Base-by-base conservation (phyloP, 1,140 invertebrate species). In the Ruditapes philippinarum region DNA sequence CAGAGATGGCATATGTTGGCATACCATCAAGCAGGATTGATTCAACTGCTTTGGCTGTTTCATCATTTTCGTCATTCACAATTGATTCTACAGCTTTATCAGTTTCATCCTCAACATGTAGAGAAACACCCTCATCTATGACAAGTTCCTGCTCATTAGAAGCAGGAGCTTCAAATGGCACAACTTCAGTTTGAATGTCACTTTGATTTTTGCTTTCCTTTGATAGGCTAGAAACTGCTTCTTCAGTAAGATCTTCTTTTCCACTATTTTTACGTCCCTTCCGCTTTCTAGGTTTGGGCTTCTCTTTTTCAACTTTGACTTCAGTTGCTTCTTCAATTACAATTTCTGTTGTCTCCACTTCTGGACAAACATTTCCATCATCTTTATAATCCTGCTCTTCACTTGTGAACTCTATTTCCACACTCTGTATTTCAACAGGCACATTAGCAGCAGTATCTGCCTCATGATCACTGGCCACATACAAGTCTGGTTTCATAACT, bases 1-100 rank as follows among this genome's bases (percentile, higher is more conserved):
- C 84, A 33, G 82, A 78, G 31, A 88, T 88, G 4, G 79, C 33
- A 19, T 62, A 82, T 3, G 62, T 36, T 60, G 84, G 42, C 31
- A 90, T 84, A 7, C 86, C 90, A 81, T 91, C 92, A 5, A 91
- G 42, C 31, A 92, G 60, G 31, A 92, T 92, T 54, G 90, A 91
- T 79, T 88, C 88, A 45, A 92, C 91, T 49, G 92, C 92, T 12
- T 89, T 85, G 11, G 90, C 92, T 17, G 89, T 92, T 83, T 92
- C 92, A 88, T 90, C 83, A 84, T 57, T 83, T 68, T 89, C 79
- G 22, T 89, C 73, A 74, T 76, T 68, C 3, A 40, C 76, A 80
- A 93, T 51, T 31, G 90, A 91, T 73, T 92, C 90, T 7, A 92
- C 90, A 49, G 92, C 92, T 49, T 90, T 89, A 0, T 89, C 90